A percentile compares a stretch with the other conserved stretches of the same genome.
phyloP scores from a whole-genome alignment of 1,140 invertebrate genomes.

The Drosophila mojavensis region DNA sequence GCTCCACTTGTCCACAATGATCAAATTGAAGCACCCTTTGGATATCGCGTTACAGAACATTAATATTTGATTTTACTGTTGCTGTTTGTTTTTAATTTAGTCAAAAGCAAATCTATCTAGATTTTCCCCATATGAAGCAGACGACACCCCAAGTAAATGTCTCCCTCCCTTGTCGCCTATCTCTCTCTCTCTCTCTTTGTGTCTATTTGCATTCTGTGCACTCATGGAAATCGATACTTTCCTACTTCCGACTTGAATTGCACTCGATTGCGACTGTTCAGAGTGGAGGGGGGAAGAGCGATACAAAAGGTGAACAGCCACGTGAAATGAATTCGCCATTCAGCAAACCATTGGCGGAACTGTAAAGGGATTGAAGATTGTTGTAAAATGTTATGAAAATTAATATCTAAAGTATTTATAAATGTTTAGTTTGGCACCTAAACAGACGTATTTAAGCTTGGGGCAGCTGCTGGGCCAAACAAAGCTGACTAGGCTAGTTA shows the following conservation, averaged over 20 bases:
- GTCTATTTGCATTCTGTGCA: conserved; percentile 12
- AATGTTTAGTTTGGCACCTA: neutral
- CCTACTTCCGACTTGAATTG: conserved; percentile 36
- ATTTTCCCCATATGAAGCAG: conserved; percentile 34
- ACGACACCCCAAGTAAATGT: conserved; percentile 26
- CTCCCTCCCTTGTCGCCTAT: neutral
- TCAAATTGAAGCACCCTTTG: conserved; percentile 36
- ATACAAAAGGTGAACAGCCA: too few species aligned
- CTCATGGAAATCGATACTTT: conserved; percentile 62
- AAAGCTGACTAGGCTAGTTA: conserved; percentile 24
- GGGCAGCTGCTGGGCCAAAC: conserved; percentile 16
- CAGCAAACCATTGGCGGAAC: neutral
- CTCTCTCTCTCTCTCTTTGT: neutral
- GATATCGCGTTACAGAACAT: conserved; percentile 56
- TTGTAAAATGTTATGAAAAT: neutral
- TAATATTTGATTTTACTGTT: conserved; percentile 77
- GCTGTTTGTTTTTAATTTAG: conserved; percentile 79
- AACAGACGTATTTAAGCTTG: conserved; percentile 1
- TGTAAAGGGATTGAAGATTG: neutral
- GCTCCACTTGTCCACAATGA: conserved; percentile 33
- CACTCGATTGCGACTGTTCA: conserved; percentile 21
- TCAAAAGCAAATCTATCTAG: conserved; percentile 68
- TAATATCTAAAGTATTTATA: too few species aligned
- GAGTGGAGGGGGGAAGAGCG: neutral
- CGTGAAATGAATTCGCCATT: neutral